Base-by-base conservation (phyloP, 2,888 invertebrate genomes). In the Spilosoma lubricipeda region DNA sequence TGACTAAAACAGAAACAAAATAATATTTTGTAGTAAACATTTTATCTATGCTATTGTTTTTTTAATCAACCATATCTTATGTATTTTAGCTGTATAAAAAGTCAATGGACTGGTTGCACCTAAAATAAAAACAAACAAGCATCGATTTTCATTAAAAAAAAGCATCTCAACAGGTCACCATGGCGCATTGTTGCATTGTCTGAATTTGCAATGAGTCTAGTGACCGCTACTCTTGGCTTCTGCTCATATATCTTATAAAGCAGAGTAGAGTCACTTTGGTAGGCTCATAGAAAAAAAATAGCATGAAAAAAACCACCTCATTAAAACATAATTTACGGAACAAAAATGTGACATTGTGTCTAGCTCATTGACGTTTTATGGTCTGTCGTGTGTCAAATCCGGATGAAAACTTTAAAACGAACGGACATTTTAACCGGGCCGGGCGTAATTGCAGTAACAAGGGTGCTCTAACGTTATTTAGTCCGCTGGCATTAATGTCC, bases 381-480 rank as follows among this genome's bases (percentile, higher is more conserved):
- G 89, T 87, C 87, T 88, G 90, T 86, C 89, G 86, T 87, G 84
- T 85, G 83, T 88, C 88, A 89, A 91, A 91, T 88, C 89, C 88
- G 89, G 87, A 86, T 91, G 90, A 90, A 91, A 92, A 92, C 90
- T 91, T 92, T 93, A 91, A 91, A 92, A 89, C 86, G 90, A 86
- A 77, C 85, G 84, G 90, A 90, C 91, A 84, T 91, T 91, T 93
- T 90, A 90, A 90, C 88, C 87, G 89, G 87, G 82, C 82, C 88
- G 80, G 84, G 81, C 90, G 90, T 94, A 93, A 94, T 94, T 93
- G 92, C 92, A 91, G 91, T 91, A 93, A 94, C 95, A 93, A 94
- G 93, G 93, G 94, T 93, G 90, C 93, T 93, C 93, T 93, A 94
- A 94, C 93, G 90, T 93, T 92, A 93, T 94, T 94, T 93, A 92